Conservation (phyloP, 2,888 invertebrate species). For the Toxonevra muliebris region DNA sequence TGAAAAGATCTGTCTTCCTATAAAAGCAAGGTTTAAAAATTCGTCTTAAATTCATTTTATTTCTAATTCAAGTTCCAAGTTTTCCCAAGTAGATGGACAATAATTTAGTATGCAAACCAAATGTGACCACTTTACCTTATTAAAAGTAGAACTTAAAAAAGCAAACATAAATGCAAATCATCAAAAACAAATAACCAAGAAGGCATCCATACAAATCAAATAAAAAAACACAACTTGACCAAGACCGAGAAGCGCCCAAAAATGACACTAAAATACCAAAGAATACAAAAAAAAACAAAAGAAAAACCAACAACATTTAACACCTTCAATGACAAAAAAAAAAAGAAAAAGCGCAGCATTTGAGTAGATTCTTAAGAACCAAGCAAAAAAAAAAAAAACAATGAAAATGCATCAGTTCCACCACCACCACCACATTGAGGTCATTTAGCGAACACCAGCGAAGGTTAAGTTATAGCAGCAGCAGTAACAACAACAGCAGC, state of each 20-base stretch:
- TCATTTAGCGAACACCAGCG: conserved; percentile 13
- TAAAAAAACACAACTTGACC: conserved; percentile 33
- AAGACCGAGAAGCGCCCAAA: conserved; percentile 33
- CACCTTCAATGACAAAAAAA: conserved; percentile 7
- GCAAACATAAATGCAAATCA: neutral
- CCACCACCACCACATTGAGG: conserved; percentile 15
- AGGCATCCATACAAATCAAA: too few relatives aligned
- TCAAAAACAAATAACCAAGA: neutral
- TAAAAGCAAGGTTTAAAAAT: too few relatives aligned
- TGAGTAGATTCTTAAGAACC: conserved; percentile 42
- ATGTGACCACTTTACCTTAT: too few relatives aligned
- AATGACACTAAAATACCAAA: conserved; percentile 33
- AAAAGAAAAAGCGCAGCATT: conserved; percentile 1
- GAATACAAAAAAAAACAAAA: conserved; percentile 47
- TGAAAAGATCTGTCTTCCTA: too few relatives aligned
- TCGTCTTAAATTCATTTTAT: too few relatives aligned
- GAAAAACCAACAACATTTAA: too few relatives aligned
- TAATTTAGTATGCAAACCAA: too few relatives aligned
- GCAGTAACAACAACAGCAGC: neutral
- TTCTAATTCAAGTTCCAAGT: too few relatives aligned
- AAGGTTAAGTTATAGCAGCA: neutral
- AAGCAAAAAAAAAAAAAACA: conserved; percentile 2
- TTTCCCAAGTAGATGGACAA: too few relatives aligned
- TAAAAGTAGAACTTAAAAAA: neutral
- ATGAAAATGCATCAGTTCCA: too few relatives aligned